Conservation (phyloP, 2,888 invertebrate genomes). For the Drosophila rellima region DNA sequence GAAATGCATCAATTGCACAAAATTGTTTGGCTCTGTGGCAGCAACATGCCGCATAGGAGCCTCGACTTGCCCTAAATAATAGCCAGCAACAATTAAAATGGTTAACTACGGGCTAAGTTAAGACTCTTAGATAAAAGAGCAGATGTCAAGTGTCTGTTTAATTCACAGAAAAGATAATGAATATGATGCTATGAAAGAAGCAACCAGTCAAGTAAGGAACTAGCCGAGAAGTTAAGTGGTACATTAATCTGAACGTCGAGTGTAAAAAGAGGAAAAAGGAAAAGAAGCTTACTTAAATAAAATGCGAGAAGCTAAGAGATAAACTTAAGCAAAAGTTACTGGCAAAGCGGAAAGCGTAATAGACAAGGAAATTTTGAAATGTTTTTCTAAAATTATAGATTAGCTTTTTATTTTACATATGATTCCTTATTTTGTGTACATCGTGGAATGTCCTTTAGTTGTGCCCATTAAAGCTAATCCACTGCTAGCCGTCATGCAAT, state of each 20-base stretch:
- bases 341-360: not conserved
- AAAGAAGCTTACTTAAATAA: not conserved
- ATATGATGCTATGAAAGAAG: not conserved
- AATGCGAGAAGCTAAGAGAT: not conserved
- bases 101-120: constrained; percentile 18
- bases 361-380: no score
- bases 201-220: not conserved
- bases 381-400: constrained; percentile 4
- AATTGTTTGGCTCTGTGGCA: constrained; percentile 43
- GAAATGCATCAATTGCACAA: constrained; percentile 67
- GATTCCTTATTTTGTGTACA: not conserved
- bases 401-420: not conserved
- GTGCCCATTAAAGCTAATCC: constrained; percentile 32
- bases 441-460: constrained; percentile 22
- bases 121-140: not conserved
- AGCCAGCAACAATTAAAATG: constrained; percentile 26
- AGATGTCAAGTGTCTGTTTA: not conserved
- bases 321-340: not conserved
- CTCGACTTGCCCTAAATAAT: constrained; percentile 30
- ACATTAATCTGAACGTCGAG: no score
- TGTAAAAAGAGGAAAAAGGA: no score
- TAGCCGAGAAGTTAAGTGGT: not conserved
- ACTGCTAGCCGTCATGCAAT: constrained; percentile 53
- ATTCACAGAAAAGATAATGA: not conserved
- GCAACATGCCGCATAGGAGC: constrained; percentile 19